phyloP scores from a whole-genome alignment of 1,140 invertebrate genomes.

The Neoseiulus cucumeris region DNA sequence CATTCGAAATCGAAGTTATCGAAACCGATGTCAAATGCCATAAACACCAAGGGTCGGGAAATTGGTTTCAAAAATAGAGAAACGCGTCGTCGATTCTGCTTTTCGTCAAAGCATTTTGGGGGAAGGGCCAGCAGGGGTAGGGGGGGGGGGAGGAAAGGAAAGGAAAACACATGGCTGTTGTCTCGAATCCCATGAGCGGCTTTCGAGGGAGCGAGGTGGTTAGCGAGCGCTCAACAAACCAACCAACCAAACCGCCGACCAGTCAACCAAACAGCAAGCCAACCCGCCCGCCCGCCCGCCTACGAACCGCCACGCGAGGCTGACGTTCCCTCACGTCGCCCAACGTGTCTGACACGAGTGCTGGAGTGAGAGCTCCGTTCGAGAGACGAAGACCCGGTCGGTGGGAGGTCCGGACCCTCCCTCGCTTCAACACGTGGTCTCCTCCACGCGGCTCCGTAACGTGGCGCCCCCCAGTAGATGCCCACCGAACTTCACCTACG shows the following conservation, averaged over 20 bases:
- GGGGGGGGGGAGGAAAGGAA: no score
- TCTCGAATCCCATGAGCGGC: no score
- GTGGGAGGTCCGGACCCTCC: conserved; percentile 11
- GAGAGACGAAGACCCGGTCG: conserved; percentile 1
- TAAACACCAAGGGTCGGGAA: no score
- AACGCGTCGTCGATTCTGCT: no score
- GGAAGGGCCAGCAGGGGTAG: no score
- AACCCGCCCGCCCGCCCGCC: not conserved
- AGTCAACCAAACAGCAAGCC: no score
- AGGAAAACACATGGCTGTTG: no score
- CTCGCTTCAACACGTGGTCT: not conserved
- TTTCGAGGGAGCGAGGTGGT: no score
- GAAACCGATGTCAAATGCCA: no score
- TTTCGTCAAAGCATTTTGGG: no score
- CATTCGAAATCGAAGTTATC: no score
- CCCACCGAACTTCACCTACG: not conserved
- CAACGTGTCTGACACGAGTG: not conserved
- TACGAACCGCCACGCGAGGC: not conserved
- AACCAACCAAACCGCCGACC: not conserved
- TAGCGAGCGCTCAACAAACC: not conserved
- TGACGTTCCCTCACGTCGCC: not conserved
- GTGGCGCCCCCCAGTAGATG: conserved; percentile 3
- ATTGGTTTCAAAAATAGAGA: no score
- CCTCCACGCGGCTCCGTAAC: not conserved
- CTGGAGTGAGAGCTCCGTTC: not conserved